These are phyloP conservation scores for Dicerorhinus sumatrensis DNA, from an alignment of 2,113 vertebrate genomes.

Conservation along the genomic window DNA sequence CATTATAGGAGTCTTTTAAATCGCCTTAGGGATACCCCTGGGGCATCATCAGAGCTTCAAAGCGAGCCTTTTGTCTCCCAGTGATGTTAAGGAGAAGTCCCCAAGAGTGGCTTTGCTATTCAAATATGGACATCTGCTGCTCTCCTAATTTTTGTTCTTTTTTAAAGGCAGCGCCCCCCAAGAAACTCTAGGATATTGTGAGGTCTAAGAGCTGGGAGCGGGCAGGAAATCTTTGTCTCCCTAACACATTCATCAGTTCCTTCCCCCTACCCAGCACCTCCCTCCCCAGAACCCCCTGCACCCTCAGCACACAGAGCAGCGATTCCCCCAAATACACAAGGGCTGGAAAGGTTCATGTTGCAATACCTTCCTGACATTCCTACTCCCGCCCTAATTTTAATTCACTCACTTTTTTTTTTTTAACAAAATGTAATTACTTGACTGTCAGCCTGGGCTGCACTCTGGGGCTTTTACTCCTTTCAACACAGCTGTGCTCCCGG, in stretches of 20 bases:
- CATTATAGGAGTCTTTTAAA: neutral
- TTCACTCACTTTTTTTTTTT: constrained; percentile 72
- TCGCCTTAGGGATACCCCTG: neutral
- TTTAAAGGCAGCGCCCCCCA: constrained; percentile 4
- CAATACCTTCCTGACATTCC: constrained; percentile 49
- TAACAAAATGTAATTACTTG: constrained; percentile 75
- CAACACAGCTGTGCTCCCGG: constrained; percentile 50
- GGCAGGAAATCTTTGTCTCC: constrained; percentile 52
- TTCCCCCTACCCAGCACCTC: neutral
- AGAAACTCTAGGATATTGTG: neutral
- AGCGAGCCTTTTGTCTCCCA: constrained; percentile 4
- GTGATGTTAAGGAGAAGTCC: neutral
- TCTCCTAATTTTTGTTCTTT: constrained; percentile 19
- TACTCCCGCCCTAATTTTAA: constrained; percentile 71
- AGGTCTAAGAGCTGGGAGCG: neutral
- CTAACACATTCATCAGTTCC: constrained; percentile 37
- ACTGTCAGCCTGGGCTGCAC: constrained; percentile 76
- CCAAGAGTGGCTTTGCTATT: constrained; percentile 34
- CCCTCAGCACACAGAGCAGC: neutral
- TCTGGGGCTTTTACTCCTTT: constrained; percentile 66
- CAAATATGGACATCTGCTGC: constrained; percentile 22
- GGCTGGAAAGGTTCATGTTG: constrained; percentile 42
- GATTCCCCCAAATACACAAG: constrained; percentile 32
- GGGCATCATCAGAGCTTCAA: neutral
- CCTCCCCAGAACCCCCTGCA: neutral